Evolutionary conservation across 1,140 invertebrate species (phyloP), one percentile per base, ranked within the genome.

Genomic region (Phthorimaea operculella): DNA sequence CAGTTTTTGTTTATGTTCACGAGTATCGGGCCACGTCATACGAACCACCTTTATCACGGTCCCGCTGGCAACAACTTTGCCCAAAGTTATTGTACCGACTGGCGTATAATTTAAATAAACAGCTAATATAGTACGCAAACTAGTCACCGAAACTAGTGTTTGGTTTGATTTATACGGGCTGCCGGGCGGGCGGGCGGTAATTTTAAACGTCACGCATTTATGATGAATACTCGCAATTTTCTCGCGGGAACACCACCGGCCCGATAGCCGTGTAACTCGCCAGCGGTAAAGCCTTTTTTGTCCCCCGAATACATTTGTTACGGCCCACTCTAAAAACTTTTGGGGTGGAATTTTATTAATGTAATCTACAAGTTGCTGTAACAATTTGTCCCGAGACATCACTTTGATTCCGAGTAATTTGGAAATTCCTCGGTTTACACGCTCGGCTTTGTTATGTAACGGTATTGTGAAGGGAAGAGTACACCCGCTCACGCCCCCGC

Each of bases 141-240:
- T 48, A 64, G 44, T 64, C 70, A 64, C 66, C 68, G 65, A 71
- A 77, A 77, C 71, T 81, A 78, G 66, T 76, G 68, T 76, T 78
- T 68, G 72, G 63, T 72, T 73, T 84, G 79, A 81, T 84, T 81
- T 82, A 84, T 79, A 71, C 62, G 62, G 66, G 62, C 59, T 60
- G 67, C 59, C 68, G 67, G 66, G 70, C 72, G 70, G 62, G 70
- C 64, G 64, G 65, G 63, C 68, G 68, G 76, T 76, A 79, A 79
- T 82, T 84, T 82, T 81, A 79, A 82, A 81, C 76, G 81, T 84
- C 79, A 82, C 81, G 73, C 76, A 81, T 81, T 54, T 79, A 79
- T 84, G 79, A 84, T 84, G 74, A 82, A 84, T 81, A 81, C 76
- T 74, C 70, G 77, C 79, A 84, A 84, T 82, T 81, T 80, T 79